Evolutionary conservation across 2,888 invertebrate species (phyloP), one percentile per base, ranked within the genome.

Genomic region (Emesis castigata): DNA sequence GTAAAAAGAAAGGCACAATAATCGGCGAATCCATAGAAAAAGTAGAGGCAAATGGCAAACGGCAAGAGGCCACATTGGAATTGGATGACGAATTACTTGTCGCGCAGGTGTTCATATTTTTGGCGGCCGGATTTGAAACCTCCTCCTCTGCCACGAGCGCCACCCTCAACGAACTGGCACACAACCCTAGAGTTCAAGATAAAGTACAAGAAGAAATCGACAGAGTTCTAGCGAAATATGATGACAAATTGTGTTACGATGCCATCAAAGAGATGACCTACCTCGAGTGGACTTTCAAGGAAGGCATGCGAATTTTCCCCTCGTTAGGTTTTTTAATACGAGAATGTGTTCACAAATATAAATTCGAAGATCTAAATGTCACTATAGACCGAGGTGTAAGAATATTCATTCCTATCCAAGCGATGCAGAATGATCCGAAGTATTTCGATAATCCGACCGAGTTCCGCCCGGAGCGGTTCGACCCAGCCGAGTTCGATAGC

Each of bases 61-160:
- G 86, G 4, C 80, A 81, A 65, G 26, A 29, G 14, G 79, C 80
- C 0, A 48, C 77, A 3, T 26, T 86, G 14, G 83, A 82, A 14
- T 71, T 88, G 73, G 75, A 84, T 18, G 85, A 85, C n/a, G 73
- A 73, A 0, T 61, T 87, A 16, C 48, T 88, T 9, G 86, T 78
- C 3, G 86, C 87, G 34, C 87, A 85, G 74, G 83, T 84, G 1
- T 93, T 94, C 62, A 89, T 94, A 11, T 94, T 94, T 81, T 93
- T 93, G 58, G 92, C 92, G 1, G 95, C 95, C 0, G 95, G 95
- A 0, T 95, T 95, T 66, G 95, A 95, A 79, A 95, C 95, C 0
- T 95, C 95, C 0, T 94, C 95, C 0, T 93, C 94, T 0, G 92
- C 94, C 0, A 92, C 94, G 5, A 92, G 93, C 61, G 91, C 88